phyloP scores from a whole-genome alignment of 2,888 invertebrate species.

The Rhingia campestris region DNA sequence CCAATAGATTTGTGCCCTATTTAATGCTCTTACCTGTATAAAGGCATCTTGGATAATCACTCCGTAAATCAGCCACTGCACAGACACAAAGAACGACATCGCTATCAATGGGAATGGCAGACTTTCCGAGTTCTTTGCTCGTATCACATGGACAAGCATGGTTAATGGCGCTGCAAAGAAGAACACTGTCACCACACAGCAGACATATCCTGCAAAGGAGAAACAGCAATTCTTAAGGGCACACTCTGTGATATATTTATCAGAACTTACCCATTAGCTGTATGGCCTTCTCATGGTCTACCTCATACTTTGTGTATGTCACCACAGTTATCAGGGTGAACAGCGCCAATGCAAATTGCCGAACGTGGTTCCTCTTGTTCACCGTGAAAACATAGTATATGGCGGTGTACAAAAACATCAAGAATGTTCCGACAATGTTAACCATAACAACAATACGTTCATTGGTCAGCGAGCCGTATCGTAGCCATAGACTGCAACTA shows the following conservation, averaged over 20 bases:
- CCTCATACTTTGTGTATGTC: constrained; percentile 85
- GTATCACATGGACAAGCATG: constrained; percentile 91
- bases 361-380: constrained; percentile 87
- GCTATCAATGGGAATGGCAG: constrained; percentile 94
- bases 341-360: constrained; percentile 85
- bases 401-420: constrained; percentile 88
- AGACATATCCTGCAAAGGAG: constrained; percentile 84
- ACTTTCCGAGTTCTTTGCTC: constrained; percentile 91
- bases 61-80: constrained; percentile 94
- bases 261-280: constrained; percentile 85
- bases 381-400: constrained; percentile 89
- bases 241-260: background rate
- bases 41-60: constrained; percentile 89
- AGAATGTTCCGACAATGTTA: constrained; percentile 88
- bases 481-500: constrained; percentile 91
- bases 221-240: too few relatives aligned
- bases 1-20: background rate
- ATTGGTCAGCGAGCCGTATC: constrained; percentile 89
- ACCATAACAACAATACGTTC: constrained; percentile 89
- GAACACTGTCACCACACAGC: constrained; percentile 89
- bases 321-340: constrained; percentile 84
- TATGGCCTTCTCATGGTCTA: constrained; percentile 84
- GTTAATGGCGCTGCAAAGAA: constrained; percentile 93
- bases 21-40: constrained; percentile 86
- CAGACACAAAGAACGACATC: constrained; percentile 91